Conservation (phyloP, 2,888 invertebrate species). For the Orthosia incerta region DNA sequence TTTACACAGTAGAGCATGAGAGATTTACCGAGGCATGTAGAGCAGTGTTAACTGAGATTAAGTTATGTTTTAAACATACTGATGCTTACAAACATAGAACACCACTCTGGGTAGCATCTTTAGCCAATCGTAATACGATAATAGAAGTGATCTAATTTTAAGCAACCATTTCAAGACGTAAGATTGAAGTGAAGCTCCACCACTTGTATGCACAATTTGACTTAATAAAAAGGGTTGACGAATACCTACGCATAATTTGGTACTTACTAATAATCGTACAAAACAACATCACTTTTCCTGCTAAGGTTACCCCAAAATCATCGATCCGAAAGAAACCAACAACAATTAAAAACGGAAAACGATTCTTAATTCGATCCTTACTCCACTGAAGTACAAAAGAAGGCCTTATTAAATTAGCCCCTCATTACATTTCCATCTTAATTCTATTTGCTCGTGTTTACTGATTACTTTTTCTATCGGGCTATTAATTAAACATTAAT, state of each 20-base stretch:
- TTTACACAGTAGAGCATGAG: no score
- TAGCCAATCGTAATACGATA: no score
- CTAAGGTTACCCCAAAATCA: background rate
- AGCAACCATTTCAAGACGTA: background rate
- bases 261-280: no score
- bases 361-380: slow-evolving; percentile 32
- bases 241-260: background rate
- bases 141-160: background rate
- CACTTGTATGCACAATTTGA: background rate
- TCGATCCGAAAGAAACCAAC: slow-evolving; percentile 6
- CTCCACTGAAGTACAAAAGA: slow-evolving; percentile 26
- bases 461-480: slow-evolving; percentile 59
- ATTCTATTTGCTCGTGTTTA: slow-evolving; percentile 57
- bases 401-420: slow-evolving; percentile 52
- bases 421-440: slow-evolving; percentile 53
- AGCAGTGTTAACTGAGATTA: background rate
- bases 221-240: background rate
- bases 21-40: no score
- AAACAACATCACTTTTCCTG: background rate
- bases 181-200: background rate
- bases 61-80: background rate
- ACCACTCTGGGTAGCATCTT: background rate
- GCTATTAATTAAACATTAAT: slow-evolving; percentile 61
- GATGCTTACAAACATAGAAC: background rate
- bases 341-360: slow-evolving; percentile 27